Conservation (phyloP, 2,113 vertebrate species). For the Brachyhypopomus occidentalis region DNA sequence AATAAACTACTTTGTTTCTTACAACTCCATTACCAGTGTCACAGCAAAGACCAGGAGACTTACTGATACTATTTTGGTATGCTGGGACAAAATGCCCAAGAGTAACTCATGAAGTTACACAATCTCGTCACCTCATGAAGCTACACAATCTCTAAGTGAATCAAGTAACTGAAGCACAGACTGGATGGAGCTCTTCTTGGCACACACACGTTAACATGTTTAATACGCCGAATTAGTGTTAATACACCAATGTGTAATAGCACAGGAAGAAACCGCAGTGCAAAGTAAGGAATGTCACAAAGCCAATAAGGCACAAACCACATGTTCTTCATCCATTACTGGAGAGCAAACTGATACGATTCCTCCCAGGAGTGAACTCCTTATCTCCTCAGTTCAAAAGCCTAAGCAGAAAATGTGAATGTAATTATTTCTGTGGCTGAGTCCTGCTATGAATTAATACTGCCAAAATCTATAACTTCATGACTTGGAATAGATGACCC, state of each 20-base stretch:
- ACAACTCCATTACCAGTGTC: not conserved
- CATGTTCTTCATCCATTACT: conserved; percentile 53
- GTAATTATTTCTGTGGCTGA: conserved; percentile 7
- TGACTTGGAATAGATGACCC: conserved; percentile 1
- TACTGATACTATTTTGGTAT: not conserved
- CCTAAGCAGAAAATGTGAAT: conserved; percentile 8
- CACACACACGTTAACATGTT: not conserved
- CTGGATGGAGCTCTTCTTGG: not conserved
- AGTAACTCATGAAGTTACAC: not conserved
- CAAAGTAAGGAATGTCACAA: conserved; percentile 4
- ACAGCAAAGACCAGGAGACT: not conserved
- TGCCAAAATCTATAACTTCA: not conserved
- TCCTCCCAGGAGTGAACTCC: conserved; percentile 33
- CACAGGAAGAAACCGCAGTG: conserved; percentile 23
- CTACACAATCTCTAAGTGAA: not conserved
- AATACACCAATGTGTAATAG: not conserved
- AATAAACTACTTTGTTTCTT: not conserved
- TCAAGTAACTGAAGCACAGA: conserved; percentile 11
- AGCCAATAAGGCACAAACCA: conserved; percentile 12
- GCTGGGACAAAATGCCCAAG: not conserved
- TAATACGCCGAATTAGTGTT: not conserved
- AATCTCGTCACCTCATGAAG: not conserved
- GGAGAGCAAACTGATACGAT: conserved; percentile 23
- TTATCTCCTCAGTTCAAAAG: conserved; percentile 49
- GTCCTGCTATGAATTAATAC: not conserved